Percentiles rank a stretch among this genome's conserved stretches.
Evolutionary conservation across 2,888 invertebrate species (phyloP).

Genomic region (Noctua pronuba): DNA sequence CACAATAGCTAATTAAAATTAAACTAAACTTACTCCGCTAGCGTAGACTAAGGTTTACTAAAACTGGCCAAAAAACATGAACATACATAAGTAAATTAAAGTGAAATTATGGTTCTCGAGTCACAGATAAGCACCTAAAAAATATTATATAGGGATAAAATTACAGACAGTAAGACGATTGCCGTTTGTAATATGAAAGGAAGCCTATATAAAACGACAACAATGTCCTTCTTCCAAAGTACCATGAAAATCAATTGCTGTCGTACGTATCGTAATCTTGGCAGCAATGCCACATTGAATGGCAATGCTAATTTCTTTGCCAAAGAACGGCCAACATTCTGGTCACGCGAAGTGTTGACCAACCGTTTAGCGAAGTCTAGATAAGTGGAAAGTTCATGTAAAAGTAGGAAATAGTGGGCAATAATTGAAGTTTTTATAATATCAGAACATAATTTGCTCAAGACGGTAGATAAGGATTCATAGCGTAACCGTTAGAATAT

Average conservation of each 20-base stretch:
- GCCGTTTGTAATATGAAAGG: background rate
- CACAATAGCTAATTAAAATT: no score
- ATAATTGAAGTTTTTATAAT: background rate
- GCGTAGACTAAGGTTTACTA: background rate
- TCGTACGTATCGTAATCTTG: slow-evolving; percentile 38
- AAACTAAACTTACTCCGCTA: background rate
- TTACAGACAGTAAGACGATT: background rate
- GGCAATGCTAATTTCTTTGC: slow-evolving; percentile 55
- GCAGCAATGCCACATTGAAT: slow-evolving; percentile 37
- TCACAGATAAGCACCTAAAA: background rate
- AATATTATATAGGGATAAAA: no score
- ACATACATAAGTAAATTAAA: background rate
- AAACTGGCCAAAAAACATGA: background rate
- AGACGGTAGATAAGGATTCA: background rate
- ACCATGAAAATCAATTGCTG: slow-evolving; percentile 45
- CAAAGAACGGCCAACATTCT: slow-evolving; percentile 32
- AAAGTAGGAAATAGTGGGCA: background rate
- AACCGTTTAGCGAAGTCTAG: slow-evolving; percentile 22
- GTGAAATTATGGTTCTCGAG: background rate
- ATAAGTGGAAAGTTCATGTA: slow-evolving; percentile 6
- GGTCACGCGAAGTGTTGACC: slow-evolving; percentile 50
- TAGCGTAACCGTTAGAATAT: background rate
- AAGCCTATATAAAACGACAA: background rate
- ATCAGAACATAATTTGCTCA: background rate
- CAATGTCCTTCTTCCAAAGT: slow-evolving; percentile 3